These are phyloP conservation scores for Acinonyx jubatus DNA, from an alignment of 2,113 vertebrate species.

Conservation along the genomic window DNA sequence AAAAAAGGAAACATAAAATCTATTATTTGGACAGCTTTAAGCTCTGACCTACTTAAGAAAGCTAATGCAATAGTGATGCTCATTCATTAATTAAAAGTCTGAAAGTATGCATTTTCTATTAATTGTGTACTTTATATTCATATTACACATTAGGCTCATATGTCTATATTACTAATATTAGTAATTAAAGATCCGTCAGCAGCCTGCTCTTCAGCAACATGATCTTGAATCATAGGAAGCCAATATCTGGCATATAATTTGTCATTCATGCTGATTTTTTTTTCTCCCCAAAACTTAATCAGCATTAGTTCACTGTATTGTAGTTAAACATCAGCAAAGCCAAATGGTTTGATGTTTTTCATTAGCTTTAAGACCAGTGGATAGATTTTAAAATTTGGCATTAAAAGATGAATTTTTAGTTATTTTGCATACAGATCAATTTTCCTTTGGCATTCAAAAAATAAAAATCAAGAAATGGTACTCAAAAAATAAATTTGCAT, in stretches of 20 bases:
- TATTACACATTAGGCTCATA: background rate
- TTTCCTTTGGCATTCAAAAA: background rate
- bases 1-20: constrained; percentile 35
- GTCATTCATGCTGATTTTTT: background rate
- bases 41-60: constrained; percentile 53
- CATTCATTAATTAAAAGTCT: constrained; percentile 58
- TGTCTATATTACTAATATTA: background rate
- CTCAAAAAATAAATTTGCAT: background rate
- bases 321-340: constrained; percentile 55
- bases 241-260: background rate
- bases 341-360: background rate
- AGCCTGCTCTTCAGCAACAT: constrained; percentile 14
- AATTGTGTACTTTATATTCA: constrained; percentile 19
- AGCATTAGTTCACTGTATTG: constrained; percentile 42
- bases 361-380: constrained; percentile 39
- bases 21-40: constrained; percentile 52
- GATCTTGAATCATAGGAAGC: background rate
- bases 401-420: constrained; percentile 38
- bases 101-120: constrained; percentile 25
- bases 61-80: constrained; percentile 37
- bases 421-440: background rate
- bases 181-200: constrained; percentile 29
- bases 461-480: background rate
- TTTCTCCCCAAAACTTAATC: background rate
- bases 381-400: background rate